Conservation (phyloP, 1,140 invertebrate genomes). For the Brachionus sp. region DNA sequence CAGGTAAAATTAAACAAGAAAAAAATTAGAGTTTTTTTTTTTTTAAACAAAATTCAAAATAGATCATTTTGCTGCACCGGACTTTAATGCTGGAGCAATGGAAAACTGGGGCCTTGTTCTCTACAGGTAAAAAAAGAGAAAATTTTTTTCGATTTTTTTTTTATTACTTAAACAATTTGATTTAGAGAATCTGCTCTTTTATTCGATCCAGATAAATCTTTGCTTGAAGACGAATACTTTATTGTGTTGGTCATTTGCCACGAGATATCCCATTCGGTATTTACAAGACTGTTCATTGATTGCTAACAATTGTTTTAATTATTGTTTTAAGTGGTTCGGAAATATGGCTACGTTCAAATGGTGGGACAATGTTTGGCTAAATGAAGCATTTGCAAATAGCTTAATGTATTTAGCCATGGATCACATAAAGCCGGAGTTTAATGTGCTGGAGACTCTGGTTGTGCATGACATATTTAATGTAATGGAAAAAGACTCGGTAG, state of each 20-base stretch:
- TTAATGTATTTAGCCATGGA: constrained; percentile 58
- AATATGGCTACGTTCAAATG: constrained; percentile 62
- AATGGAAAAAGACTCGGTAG: constrained; percentile 55
- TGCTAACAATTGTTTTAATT: not conserved
- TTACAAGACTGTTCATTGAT: not conserved
- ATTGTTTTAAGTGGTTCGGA: constrained; percentile 58
- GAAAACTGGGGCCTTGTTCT: constrained; percentile 61
- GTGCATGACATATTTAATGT: constrained; percentile 55
- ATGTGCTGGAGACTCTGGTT: constrained; percentile 48
- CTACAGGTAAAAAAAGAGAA: constrained; percentile 50
- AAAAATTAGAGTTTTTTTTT: too few species aligned
- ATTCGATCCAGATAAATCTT: constrained; percentile 54
- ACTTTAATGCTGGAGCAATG: constrained; percentile 61
- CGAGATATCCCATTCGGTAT: constrained; percentile 55
- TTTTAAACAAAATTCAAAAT: constrained; percentile 48
- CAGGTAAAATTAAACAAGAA: constrained; percentile 11
- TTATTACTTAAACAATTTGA: not conserved
- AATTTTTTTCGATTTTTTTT: not conserved
- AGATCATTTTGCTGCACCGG: constrained; percentile 61
- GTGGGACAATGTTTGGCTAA: constrained; percentile 62
- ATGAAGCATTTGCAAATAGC: constrained; percentile 61
- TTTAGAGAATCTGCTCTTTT: constrained; percentile 54
- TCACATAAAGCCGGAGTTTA: constrained; percentile 54
- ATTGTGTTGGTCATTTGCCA: constrained; percentile 55
- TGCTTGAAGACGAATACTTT: constrained; percentile 53